Conservation (phyloP, 2,888 invertebrate genomes). For the Sinodicranocentrus sp. region DNA sequence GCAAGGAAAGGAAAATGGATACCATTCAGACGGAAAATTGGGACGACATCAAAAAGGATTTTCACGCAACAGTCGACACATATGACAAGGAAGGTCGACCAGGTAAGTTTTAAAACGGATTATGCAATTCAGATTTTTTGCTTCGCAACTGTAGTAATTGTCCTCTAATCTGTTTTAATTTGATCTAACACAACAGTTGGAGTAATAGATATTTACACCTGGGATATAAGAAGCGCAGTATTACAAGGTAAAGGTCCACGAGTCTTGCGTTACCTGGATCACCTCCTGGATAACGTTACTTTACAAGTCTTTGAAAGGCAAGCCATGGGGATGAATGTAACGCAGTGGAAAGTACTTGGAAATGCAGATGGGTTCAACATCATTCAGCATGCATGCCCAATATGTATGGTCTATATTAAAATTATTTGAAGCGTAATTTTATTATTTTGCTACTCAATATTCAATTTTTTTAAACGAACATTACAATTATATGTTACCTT, state of each 20-base stretch:
- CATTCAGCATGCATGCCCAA: conserved; percentile 27
- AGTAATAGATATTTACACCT: conserved; percentile 15
- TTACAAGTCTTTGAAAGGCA: conserved; percentile 25
- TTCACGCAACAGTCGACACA: conserved; percentile 32
- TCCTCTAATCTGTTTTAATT: conserved; percentile 6
- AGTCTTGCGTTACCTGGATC: conserved; percentile 12
- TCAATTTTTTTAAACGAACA: not conserved
- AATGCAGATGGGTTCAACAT: conserved; percentile 43
- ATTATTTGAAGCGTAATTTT: too few species aligned
- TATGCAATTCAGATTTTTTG: too few species aligned
- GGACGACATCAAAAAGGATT: conserved; percentile 19
- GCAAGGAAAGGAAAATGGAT: conserved; percentile 34
- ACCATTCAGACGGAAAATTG: conserved; percentile 24
- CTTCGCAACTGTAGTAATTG: not conserved
- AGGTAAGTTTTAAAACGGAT: conserved; percentile 21
- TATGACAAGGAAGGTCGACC: conserved; percentile 27
- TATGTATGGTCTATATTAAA: too few species aligned
- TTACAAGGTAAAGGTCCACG: conserved; percentile 29
- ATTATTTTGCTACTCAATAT: too few species aligned
- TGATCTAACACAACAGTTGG: conserved; percentile 37
- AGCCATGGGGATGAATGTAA: conserved; percentile 42
- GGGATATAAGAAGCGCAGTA: conserved; percentile 24
- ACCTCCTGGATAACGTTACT: conserved; percentile 26
- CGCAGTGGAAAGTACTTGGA: conserved; percentile 25
- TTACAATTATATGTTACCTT: not conserved